Evolutionary conservation across 23 tunicate species (phyloP), one percentile per base, ranked within the genome.

Genomic region (Ciona savignyi): DNA sequence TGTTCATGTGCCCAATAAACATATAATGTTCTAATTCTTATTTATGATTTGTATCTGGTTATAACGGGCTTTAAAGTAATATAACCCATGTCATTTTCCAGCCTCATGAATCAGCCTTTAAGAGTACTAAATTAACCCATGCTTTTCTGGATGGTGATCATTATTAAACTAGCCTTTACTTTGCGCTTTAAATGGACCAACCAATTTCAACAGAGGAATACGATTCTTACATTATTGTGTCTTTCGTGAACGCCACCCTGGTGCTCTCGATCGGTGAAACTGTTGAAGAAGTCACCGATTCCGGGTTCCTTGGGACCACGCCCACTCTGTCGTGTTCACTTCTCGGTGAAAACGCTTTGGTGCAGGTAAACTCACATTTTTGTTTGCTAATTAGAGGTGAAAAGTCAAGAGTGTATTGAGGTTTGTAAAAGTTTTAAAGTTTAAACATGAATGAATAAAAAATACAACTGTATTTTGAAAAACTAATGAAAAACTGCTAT

Each of bases 261-360:
- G 99, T 95, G 1, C 73, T 95, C 29, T 81, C 89, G 32, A 95
- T 95, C 81, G 99, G 99, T 35, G 99, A 95, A 68, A 95, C 99
- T 21, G 99, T 95, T 24, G 99, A 95, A 49, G 99, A 95, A 95
- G 95, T 95, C 25, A 95, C 99, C 4, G 99, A 95, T 89, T 95
- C 99, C 24, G 99, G 99, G 11, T 95, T 95, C 71, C 86, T 95
- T 32, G 99, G 99, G 20, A 95, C 99, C 35, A 95, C 99, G 11
- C 99, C 99, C 22, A 95, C 99, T 15, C 65, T 95, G 0, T 88
- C 96, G 0, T 88, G 96, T 35, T 86, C 96, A 25, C 63, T 95
- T 60, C 86, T 95, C 35, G 99, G 99, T 30, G 99, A 95, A 67
- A 89, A 89, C 63, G 93, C 99, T 32, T 86, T 95, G 48, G 99